A percentile compares a stretch with the other conserved stretches of the same genome.
Conservation (phyloP, 1,140 invertebrate genomes). For the Aphis craccivora region DNA sequence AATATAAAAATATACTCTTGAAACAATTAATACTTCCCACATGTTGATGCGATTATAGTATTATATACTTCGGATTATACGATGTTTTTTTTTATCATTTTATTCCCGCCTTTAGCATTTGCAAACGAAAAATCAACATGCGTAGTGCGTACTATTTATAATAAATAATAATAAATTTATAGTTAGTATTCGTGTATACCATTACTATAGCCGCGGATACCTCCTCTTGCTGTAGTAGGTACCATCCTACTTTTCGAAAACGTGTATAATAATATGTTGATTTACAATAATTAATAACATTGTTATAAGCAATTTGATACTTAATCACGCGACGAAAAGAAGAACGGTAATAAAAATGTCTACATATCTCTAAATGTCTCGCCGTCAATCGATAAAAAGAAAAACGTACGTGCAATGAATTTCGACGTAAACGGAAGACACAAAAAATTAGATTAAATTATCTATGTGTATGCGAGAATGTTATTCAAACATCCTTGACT, state of each 20-base stretch:
- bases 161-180: too few relatives aligned
- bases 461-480: background rate
- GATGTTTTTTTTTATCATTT: background rate
- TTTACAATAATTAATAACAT: background rate
- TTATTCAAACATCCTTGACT: slow-evolving; percentile 36
- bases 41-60: background rate
- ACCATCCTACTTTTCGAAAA: background rate
- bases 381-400: background rate
- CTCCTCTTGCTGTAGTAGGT: background rate
- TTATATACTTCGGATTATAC: background rate
- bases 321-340: background rate
- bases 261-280: too few relatives aligned
- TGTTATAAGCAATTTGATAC: background rate
- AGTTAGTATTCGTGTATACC: background rate
- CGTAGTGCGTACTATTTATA: background rate
- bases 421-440: background rate
- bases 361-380: background rate
- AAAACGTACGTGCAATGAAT: background rate
- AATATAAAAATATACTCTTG: background rate
- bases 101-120: background rate
- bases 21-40: background rate
- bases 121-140: background rate
- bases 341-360: background rate
- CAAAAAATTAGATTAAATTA: background rate
- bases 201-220: background rate